Percentiles rank a stretch among this genome's conserved stretches.
Evolutionary conservation across 2,888 invertebrate genomes (phyloP).

Genomic region (Eupithecia subfuscata): DNA sequence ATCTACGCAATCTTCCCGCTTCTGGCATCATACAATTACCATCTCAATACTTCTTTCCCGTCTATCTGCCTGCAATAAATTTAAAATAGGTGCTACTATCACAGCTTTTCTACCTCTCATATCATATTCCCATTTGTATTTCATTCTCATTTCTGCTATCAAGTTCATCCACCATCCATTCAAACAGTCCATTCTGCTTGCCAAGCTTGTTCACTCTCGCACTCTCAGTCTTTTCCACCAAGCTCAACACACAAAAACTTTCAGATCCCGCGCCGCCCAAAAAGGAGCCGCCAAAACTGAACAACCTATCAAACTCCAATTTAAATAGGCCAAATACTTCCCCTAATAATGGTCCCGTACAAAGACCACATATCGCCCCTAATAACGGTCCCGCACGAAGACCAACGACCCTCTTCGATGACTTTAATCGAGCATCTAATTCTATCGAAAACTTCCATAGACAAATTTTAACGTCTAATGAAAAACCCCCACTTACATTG

Average conservation of each 20-base stretch:
- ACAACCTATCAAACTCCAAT: conserved; percentile 15
- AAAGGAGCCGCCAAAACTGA: conserved; percentile 44
- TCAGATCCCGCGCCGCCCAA: conserved; percentile 59
- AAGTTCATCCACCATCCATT: not conserved
- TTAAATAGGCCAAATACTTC: conserved; percentile 15
- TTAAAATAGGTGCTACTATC: not conserved
- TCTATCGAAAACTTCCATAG: not conserved
- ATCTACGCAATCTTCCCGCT: not conserved
- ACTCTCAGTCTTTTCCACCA: not conserved
- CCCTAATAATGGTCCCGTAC: not conserved
- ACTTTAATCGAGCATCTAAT: conserved; percentile 16
- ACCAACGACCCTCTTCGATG: conserved; percentile 38
- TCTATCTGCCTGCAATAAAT: not conserved
- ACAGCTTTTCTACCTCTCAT: not conserved
- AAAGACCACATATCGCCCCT: conserved; percentile 4
- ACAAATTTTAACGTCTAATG: conserved; percentile 6
- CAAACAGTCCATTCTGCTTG: not conserved
- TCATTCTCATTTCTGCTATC: not conserved
- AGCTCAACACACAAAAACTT: conserved; percentile 26
- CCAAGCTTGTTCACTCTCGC: not conserved
- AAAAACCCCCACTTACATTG: not conserved
- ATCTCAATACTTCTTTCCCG: not conserved
- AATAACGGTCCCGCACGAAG: conserved; percentile 16
- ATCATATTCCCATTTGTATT: not conserved
- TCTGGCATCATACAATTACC: not conserved